Base-by-base conservation (phyloP, 2,888 invertebrate species). In the Antheraea assamensis region DNA sequence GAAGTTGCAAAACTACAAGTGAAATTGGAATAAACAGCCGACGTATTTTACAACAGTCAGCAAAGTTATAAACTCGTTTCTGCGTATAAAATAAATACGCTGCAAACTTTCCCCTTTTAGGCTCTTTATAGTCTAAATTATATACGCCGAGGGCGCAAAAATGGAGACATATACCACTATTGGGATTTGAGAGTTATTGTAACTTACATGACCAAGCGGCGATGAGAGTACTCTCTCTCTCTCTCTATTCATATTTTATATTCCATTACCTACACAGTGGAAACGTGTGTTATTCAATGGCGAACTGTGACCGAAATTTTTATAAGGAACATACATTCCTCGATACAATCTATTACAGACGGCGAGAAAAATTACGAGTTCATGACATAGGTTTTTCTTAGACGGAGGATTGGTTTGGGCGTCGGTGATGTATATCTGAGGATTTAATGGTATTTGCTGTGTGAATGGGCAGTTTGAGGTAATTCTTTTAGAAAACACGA, bases 121-220 rank as follows among this genome's bases (percentile, higher is more conserved):
- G 89, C 86, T 89, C 90, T 92, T 92, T 91, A 91, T 88, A 87
- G 87, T 89, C 87, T 89, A 91, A 94, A 93, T 92, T 92, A 93
- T 94, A 91, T 90, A 88, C 92, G 86, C 90, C 80, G 76, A 92
- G 91, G 91, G 85, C 86, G 85, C 83, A 88, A 88, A 90, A 93
- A 93, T 94, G 90, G 93, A 93, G 92, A 94, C 91, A 89, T 89
- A 94, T 89, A 84, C 88, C 82, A 88, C 94, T 88, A 87, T 85
- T 78, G 94, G 93, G 94, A 93, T 86, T 76, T 72, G 78, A 79
- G 88, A 91, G 91, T 89, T 91, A 90, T 91, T 85, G 88, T 88
- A 79, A 85, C 79, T 87, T 87, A 85, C 86, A 88, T 87, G 87
- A 83, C 83, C 84, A 79, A 83, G 81, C 79, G 80, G 83, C 78